Percentiles rank a stretch among this genome's conserved stretches.
These are phyloP conservation scores for Andrena bucephala DNA, from an alignment of 2,888 invertebrate species.

Conservation along the genomic window DNA sequence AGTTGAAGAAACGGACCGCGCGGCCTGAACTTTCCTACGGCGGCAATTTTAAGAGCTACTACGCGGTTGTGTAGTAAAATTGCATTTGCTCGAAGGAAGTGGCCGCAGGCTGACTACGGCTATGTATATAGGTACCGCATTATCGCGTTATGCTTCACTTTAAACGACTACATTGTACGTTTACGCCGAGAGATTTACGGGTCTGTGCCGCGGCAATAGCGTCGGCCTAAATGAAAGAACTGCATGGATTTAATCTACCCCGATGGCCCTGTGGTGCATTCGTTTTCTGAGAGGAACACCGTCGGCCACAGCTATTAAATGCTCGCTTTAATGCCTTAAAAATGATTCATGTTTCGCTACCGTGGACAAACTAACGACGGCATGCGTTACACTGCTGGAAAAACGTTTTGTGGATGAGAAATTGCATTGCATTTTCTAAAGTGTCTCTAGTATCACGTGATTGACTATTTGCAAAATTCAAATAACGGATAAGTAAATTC, in stretches of 20 bases:
- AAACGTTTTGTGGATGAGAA: not conserved
- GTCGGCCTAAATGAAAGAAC: conserved; percentile 56
- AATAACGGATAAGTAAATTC: too few species aligned
- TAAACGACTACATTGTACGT: conserved; percentile 69
- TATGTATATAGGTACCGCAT: conserved; percentile 40
- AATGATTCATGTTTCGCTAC: conserved; percentile 41
- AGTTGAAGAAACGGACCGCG: conserved; percentile 72
- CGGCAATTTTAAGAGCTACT: conserved; percentile 58
- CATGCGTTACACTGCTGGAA: not conserved
- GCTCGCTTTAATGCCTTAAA: conserved; percentile 42
- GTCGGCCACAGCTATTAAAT: conserved; percentile 39
- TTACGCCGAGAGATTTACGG: conserved; percentile 62
- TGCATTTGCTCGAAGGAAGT: conserved; percentile 69
- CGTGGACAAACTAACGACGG: conserved; percentile 36
- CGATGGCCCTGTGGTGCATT: conserved; percentile 32
- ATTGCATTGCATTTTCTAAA: not conserved
- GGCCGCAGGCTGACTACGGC: conserved; percentile 33
- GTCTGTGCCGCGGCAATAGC: conserved; percentile 16
- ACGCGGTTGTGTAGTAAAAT: conserved; percentile 64
- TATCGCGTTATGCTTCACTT: conserved; percentile 70
- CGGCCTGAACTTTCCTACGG: conserved; percentile 55
- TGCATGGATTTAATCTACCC: conserved; percentile 58
- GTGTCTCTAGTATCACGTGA: too few species aligned
- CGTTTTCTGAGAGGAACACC: not conserved
- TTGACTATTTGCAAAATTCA: too few species aligned